phyloP scores from a whole-genome alignment of 2,888 invertebrate genomes.

The Nebria salina region DNA sequence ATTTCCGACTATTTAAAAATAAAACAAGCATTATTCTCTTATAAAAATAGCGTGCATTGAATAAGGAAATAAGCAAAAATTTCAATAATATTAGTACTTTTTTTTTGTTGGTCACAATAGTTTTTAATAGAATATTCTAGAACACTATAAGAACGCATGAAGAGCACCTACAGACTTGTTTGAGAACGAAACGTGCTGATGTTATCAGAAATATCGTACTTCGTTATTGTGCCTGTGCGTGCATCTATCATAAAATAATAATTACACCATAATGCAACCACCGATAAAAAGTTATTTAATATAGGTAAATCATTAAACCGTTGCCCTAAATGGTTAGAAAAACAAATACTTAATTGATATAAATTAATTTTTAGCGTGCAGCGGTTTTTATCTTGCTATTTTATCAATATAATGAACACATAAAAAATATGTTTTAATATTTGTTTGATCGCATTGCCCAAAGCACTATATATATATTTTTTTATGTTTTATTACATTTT shows the following conservation, averaged over 20 bases:
- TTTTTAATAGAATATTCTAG: not conserved
- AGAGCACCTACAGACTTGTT: not conserved
- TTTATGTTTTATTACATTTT: too few species aligned
- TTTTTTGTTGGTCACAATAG: not conserved
- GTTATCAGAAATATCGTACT: not conserved
- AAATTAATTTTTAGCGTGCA: conserved; percentile 41
- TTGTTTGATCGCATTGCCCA: not conserved
- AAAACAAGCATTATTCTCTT: not conserved
- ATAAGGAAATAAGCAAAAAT: not conserved
- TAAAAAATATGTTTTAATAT: not conserved
- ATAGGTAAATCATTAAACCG: conserved; percentile 40
- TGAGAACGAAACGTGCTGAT: not conserved
- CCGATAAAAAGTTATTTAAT: conserved; percentile 38
- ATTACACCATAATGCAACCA: not conserved
- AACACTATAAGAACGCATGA: not conserved
- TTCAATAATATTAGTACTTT: not conserved
- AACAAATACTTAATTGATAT: conserved; percentile 34
- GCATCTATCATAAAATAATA: not conserved
- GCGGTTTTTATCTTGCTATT: not conserved
- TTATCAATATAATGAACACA: not conserved
- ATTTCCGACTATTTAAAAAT: not conserved
- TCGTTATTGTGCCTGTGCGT: not conserved
- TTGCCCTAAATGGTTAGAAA: conserved; percentile 30
- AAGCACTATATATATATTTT: not conserved
- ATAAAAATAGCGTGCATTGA: not conserved